Evolutionary conservation across 2,888 invertebrate genomes (phyloP), one percentile per base, ranked within the genome.

Genomic region (Pelosia muscerda): DNA sequence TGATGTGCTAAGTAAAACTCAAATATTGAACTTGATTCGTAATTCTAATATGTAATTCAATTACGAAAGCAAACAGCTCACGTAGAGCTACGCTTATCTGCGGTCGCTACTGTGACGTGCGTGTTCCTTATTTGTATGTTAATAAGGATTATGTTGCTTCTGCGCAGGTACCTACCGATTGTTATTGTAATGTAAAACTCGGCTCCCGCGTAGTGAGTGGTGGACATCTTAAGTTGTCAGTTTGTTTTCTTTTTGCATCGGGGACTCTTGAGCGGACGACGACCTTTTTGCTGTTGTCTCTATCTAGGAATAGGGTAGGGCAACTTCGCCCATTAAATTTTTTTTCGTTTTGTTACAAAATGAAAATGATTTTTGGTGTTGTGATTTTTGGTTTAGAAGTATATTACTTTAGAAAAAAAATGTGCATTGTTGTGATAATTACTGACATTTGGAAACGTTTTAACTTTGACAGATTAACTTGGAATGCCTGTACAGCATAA

Each of bases 141-240:
- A 85, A 86, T 88, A 86, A 82, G 79, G 77, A 68, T 71, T 71
- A 80, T 69, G 75, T 78, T 82, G 71, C 67, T 64, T 68, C 79
- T 82, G 70, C 65, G 66, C 71, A 76, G 69, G 72, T 78, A 78
- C 70, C 76, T 78, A 78, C 70, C 76, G 61, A 79, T 91, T 93
- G 92, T 92, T 92, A 92, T 94, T 93, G 89, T 94, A 92, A 92
- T 92, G 88, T 87, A 86, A 91, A 89, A 88, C 89, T 90, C 79
- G 84, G 82, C 75, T 77, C 69, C 79, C 72, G 76, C 72, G 81
- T 81, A 79, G 82, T 75, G 85, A 89, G 86, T 86, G 82, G 83
- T 86, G 91, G 91, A 92, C 90, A 90, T 92, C 92, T 93, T 90
- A 88, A 90, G 87, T 90, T 92, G 92, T 92, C 90, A 91, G 90